Evolutionary conservation across 2,797 vertebrate species (phyloP), one percentile per base, ranked within the genome.

Genomic region (Typhlichthys eigenmanni): DNA sequence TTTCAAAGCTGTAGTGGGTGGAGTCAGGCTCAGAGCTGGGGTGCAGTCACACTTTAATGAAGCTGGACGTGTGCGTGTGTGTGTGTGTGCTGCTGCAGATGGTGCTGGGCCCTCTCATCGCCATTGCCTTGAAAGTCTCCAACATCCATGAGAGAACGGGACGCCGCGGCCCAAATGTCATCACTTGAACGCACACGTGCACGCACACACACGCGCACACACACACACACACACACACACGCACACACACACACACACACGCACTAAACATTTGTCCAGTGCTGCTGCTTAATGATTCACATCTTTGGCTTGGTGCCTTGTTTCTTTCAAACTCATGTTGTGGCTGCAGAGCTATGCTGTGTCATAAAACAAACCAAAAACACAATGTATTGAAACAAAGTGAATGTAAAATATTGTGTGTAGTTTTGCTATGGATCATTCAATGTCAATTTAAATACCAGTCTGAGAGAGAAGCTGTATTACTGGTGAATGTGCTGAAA

Each of bases 121-220:
- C 96, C 87, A 97, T 99, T 0, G 96, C 97, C 8, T 91, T 99
- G 84, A 99, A 99, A 91, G 94, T 99, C 87, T 99, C 96, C 65
- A 93, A 95, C 90, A 95, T 99, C 82, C 98, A 99, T 0, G 97
- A 98, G 90, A 92, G 96, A 83, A 99, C 95, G 0, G 96, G 95
- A 73, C 93, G 95, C 55, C 94, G 92, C 43, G 97, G 97, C 58
- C 98, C 98, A 9, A 98, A 94, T 0, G 91, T 98, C 80, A 99
- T 99, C 92, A 99, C 96, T 91, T 99, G 94, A 98, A 87, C 62
- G 48, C 68, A 94, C 87, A 93, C 92, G 58, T 47, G 13, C 47
- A 17, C 65, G 29, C 55, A 68, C 55, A 51, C 71, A 49, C 56
- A 24, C 11, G 6, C 46, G 29, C 54, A 34, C 7, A 10, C 47